Base-by-base conservation (phyloP, 2,888 invertebrate species). In the Ferrisia virgata region DNA sequence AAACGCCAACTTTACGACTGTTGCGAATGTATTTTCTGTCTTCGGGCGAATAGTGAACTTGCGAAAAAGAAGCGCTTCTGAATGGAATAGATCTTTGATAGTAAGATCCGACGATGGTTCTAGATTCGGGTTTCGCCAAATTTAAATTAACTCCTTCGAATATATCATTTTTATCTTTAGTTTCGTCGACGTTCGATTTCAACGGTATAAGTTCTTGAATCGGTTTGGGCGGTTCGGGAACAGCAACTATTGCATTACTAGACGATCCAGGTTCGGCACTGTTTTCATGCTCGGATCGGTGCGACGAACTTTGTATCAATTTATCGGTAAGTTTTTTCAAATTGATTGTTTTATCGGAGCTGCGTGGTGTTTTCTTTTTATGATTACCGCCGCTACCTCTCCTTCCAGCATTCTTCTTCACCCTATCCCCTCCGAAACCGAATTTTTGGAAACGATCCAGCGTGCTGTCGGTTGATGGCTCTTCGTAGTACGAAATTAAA, bases 11-110 rank as follows among this genome's bases (percentile, higher is more conserved):
- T 79, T 85, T 85, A 2, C 85, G 85, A 53, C 79, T 84, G 13
- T 85, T 82, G 86, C 91, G 89, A 39, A 90, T 89, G 87, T 92
- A 92, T 87, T 92, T 92, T 72, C 91, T 90, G 86, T 92, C 92
- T 83, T 92, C 92, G 0, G 92, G 90, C 11, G 90, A 90, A 87
- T 93, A 94, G 88, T 96, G 95, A 85, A 94, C 94, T 89, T 96
- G 95, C 0, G 96, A 95, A 88, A 96, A 96, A 8, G 96, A 96
- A 6, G 95, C 95, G 87, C 95, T 95, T 53, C 96, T 92, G 88
- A 93, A 93, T 1, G 95, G 94, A 87, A 93, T 92, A 85, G 92
- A 91, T 87, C 92, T 91, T 87, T 92, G 92, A 18, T 91, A 90
- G 87, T 92, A 92, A 0, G 92, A 91, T 36, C 92, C 92, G 78